Base-by-base conservation (phyloP, 2,797 vertebrate genomes). In the Hipposideros larvatus region DNA sequence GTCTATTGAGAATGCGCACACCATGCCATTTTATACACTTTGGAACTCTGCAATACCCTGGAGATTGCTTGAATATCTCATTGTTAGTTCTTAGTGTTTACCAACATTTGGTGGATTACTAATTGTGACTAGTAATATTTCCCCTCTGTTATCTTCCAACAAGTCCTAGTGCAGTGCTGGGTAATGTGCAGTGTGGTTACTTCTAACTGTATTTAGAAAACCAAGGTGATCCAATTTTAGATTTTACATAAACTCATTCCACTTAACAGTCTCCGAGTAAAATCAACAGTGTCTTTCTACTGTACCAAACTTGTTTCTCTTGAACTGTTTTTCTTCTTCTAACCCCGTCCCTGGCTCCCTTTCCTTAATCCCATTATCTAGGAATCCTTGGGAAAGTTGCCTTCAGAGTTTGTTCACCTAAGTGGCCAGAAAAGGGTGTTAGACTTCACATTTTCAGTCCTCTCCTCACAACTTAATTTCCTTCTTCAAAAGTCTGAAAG, bases 201-300 rank as follows among this genome's bases (percentile, higher is more conserved):
- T 82, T n/a, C 11, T 68, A 28, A 78, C 11, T 43, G 14, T 88
- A 22, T 63, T 74, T 74, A 90, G 85, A 61, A 90, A 73, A 78
- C 31, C 48, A 74, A 68, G 34, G 37, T 91, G 34, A 43, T 84
- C 14, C 77, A 94, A 31, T 85, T 96, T 90, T 78, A 34, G 31
- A 53, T 68, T 95, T 96, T 75, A 16, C 48, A 46, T 90, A 61
- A 92, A 93, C 43, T 51, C 10, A 48, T 46, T 59, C 63, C 22
- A 34, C 34, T 93, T 88, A 84, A 48, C 3, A 57, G 68, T 87
- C 34, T 83, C 53, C 21, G 41, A 75, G n/a, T 51, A 48, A 94
- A 68, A 66, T 61, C 71, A 70, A 57, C 4, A 71, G 13, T 53
- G 84, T 83, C 18, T 51, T 66, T 78, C 65, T 66, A 21, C 18